Evolutionary conservation across 1,140 invertebrate species (phyloP), one percentile per base, ranked within the genome.

Genomic region (Philopotamus ludificatus): DNA sequence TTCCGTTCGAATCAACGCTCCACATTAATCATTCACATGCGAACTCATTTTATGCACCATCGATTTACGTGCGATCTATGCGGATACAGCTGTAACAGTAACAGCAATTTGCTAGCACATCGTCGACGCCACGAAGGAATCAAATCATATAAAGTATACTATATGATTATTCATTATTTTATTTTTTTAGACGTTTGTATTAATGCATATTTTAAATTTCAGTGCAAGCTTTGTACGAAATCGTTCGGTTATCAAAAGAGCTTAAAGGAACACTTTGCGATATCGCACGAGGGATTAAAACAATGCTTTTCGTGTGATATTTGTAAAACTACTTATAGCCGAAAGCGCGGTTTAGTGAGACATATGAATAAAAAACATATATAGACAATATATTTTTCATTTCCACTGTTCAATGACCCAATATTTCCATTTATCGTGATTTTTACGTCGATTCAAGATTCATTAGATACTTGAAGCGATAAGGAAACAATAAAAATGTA

Each of bases 211-310:
- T 34, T 34, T 34, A 34, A 12, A 34, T 57, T 57, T 42, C 39
- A 57, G 54, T 57, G 54, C 42, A n/a, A 42, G 23, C 3, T 57
- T 12, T 57, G 54, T 42, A 41, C 39, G 8, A 57, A 57, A 21
- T 20, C n/a, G 10, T 57, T 42, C 22, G 16, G 34, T 8, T 57
- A 42, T 28, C 39, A 42, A 12, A 9, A 21, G 9, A 42, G 34
- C 20, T 22, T 57, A 18, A 41, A 42, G 2, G 54, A 57, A 42
- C 54, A 57, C 15, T 22, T 57, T 18, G 23, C 22, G 7, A 20
- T 16, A 1, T 23, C 34, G 23, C 54, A 57, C 20, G 34, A 57
- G n/a, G 54, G 39, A 57, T 39, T 57, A 9, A 57, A 57, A 21
- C 39, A 20, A 34, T 7, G 12, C 3, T 42, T 20, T 41, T 21